These are phyloP conservation scores for Diogma glabrata DNA, from an alignment of 2,888 invertebrate genomes.

Conservation along the genomic window DNA sequence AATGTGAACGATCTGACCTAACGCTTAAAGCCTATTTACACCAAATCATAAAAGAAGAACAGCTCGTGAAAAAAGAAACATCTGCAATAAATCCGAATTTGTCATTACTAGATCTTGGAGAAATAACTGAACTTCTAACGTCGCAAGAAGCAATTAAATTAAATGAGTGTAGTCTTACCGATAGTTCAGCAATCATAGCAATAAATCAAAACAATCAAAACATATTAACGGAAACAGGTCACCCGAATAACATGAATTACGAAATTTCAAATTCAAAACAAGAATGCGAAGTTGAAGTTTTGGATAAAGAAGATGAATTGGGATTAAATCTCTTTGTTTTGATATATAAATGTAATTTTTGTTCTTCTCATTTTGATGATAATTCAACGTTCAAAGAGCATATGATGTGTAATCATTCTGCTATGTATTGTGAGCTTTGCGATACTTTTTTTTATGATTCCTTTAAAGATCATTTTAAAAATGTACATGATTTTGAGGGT, in stretches of 20 bases:
- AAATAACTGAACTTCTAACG: conserved; percentile 5
- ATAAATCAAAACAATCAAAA: no score
- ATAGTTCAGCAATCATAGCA: no score
- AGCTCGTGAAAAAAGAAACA: conserved; percentile 14
- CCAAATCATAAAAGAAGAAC: conserved; percentile 15
- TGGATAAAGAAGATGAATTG: conserved; percentile 2
- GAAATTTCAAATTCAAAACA: neutral
- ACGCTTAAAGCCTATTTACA: conserved; percentile 29
- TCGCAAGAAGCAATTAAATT: neutral
- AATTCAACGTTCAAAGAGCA: neutral
- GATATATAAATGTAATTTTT: conserved; percentile 11
- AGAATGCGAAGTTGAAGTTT: no score
- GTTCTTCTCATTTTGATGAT: neutral
- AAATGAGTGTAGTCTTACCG: no score
- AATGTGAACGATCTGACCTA: conserved; percentile 32
- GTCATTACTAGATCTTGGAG: conserved; percentile 3
- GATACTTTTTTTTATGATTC: neutral
- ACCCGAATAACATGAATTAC: no score
- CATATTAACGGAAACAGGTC: neutral
- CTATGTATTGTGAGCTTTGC: neutral
- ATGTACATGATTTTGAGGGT: neutral
- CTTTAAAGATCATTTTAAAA: neutral
- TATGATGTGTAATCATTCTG: neutral
- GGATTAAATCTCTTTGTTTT: conserved; percentile 13
- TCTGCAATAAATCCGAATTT: conserved; percentile 7